Percentiles rank a stretch among this genome's conserved stretches.
Conservation (phyloP, 2,113 vertebrate species). For the Fulmarus glacialis region DNA sequence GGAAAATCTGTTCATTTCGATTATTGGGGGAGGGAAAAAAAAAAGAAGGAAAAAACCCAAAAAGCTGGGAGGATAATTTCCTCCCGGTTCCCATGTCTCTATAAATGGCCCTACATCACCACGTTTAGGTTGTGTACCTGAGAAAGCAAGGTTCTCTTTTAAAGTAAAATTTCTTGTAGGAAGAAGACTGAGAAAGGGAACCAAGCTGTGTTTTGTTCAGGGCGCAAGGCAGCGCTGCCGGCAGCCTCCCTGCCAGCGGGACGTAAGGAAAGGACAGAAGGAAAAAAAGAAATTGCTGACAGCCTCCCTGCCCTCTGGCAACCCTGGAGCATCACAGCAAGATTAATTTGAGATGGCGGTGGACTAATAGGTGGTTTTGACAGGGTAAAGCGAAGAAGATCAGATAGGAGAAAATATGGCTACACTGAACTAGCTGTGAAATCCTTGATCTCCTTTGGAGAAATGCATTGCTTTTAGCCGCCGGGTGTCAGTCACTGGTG, state of each 20-base stretch:
- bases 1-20: background rate
- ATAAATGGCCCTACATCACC: background rate
- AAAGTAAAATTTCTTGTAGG: background rate
- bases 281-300: background rate
- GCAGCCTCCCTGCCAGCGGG: background rate
- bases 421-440: background rate
- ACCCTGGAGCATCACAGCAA: background rate
- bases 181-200: background rate
- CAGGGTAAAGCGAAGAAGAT: background rate
- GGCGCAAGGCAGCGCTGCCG: background rate
- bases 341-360: background rate
- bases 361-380: background rate
- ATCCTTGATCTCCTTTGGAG: background rate
- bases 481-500: background rate
- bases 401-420: background rate
- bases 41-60: rapidly evolving
- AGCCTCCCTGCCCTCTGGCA: background rate
- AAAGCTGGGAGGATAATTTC: no score
- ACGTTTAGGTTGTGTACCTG: background rate
- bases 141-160: background rate
- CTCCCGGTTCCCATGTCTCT: background rate
- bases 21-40: background rate
- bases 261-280: background rate
- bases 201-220: background rate
- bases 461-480: background rate